phyloP scores from a whole-genome alignment of 1,140 invertebrate species.

The Zelostemma sp. region DNA sequence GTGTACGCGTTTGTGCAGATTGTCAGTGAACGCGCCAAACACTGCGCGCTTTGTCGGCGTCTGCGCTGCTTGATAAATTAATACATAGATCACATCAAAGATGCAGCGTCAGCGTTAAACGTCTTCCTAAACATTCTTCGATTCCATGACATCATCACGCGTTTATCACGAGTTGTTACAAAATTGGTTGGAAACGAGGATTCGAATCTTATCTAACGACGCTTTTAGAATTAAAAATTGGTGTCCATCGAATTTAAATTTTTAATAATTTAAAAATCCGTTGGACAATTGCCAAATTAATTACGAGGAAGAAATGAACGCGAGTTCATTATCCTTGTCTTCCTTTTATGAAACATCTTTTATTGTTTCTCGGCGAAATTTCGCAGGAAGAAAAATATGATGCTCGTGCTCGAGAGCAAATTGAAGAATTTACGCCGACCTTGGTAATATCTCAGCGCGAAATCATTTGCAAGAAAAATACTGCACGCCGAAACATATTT shows the following conservation, averaged over 20 bases:
- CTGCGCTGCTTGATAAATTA: constrained; percentile 10
- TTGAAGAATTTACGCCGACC: constrained; percentile 39
- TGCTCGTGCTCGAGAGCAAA: constrained; percentile 38
- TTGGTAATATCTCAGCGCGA: constrained; percentile 31
- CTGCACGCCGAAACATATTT: background rate
- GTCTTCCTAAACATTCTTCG: background rate
- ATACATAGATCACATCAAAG: constrained; percentile 9
- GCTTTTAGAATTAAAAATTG: too few relatives aligned
- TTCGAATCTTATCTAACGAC: too few relatives aligned
- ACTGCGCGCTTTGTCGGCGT: constrained; percentile 48
- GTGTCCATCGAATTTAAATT: too few relatives aligned
- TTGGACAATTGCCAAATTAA: too few relatives aligned
- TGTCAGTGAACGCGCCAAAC: constrained; percentile 22
- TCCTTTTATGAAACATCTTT: too few relatives aligned
- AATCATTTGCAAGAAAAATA: background rate
- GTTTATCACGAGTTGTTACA: background rate
- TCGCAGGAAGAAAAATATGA: too few relatives aligned
- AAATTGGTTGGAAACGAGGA: too few relatives aligned
- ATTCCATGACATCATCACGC: background rate
- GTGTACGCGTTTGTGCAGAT: background rate
- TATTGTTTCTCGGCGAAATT: too few relatives aligned
- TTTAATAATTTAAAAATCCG: too few relatives aligned
- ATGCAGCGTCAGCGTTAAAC: constrained; percentile 1
- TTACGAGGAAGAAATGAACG: too few relatives aligned
- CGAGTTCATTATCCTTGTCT: too few relatives aligned